Evolutionary conservation across 2,113 vertebrate genomes (phyloP), one percentile per base, ranked within the genome.

Genomic region (Hypanus sabinus): DNA sequence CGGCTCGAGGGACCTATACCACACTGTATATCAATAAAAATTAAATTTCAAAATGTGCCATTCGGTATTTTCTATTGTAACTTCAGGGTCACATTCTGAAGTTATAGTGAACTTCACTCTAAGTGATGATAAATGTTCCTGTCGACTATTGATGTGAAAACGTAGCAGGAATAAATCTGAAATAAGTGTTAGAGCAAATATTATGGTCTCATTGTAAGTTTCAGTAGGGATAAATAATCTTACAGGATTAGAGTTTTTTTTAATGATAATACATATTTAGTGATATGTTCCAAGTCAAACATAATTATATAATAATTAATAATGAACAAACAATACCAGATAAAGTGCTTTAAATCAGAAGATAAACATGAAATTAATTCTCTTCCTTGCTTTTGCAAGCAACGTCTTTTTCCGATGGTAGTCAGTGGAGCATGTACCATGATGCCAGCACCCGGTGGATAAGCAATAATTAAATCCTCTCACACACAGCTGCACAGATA

Each of bases 401-500:
- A 46, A 1, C 24, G 22, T 71, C 36, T 38, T 92, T 90, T 71
- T 92, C 38, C 18, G 65, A 12, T 24, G n/a, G 11, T 46, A 70
- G 33, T 33, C 24, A 24, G 0, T 92, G 10, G 9, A 36, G 7
- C 87, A 46, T 22, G 33, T 9, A 71, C 36, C 24, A 92, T 71
- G n/a, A 92, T 38, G 88, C n/a, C 16, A 92, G 36, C 20, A n/a
- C 33, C 38, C 5, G 68, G 20, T 71, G n/a, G 36, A 92, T 92
- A 92, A 92, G 22, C 70, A 38, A 71, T 71, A 9, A 92, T 92
- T 38, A 92, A 70, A 71, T 92, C 36, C 33, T 5, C 33, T 92
- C 22, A 18, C 22, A 71, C 71, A 92, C 90, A 92, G 90, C 90
- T 92, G 90, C 90, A 71, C 14, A 62, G 60, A 92, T 62, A 92